Conservation (phyloP, 2,113 vertebrate species). For the Hippocampus zosterae region DNA sequence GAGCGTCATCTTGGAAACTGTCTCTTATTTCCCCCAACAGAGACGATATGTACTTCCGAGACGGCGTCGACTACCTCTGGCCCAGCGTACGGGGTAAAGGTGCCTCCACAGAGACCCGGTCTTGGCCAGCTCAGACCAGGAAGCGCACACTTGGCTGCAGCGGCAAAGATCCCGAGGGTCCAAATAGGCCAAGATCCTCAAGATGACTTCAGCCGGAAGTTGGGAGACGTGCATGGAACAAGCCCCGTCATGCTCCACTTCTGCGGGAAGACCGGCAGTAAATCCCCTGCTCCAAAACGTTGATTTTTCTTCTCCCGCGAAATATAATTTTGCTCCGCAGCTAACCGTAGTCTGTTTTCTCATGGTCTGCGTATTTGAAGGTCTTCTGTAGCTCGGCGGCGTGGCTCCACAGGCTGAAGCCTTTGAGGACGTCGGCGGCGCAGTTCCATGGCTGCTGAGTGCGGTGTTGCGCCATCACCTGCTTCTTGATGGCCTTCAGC, state of each 20-base stretch:
- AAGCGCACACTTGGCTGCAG: conserved; percentile 87
- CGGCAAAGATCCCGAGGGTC: conserved; percentile 86
- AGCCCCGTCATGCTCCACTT: conserved; percentile 57
- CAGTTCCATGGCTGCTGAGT: conserved; percentile 77
- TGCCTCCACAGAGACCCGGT: conserved; percentile 93
- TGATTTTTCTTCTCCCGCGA: too few relatives aligned
- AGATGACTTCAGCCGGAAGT: conserved; percentile 90
- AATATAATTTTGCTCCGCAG: too few relatives aligned
- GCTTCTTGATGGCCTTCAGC: conserved; percentile 96
- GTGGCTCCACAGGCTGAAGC: conserved; percentile 85
- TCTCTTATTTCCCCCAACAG: too few relatives aligned
- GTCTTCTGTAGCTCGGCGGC: conserved; percentile 89
- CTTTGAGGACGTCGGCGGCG: conserved; percentile 80
- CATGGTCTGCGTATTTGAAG: conserved; percentile 91
- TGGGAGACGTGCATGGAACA: conserved; percentile 74
- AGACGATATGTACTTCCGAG: not conserved
- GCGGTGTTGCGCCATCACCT: conserved; percentile 93
- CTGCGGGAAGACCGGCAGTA: conserved; percentile 27
- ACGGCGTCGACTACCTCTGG: conserved; percentile 77
- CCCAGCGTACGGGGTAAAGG: conserved; percentile 93
- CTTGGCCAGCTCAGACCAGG: conserved; percentile 85
- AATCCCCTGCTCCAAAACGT: too few relatives aligned
- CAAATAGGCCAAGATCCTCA: conserved; percentile 88
- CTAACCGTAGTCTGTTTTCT: conserved; percentile 88
- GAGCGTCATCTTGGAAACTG: too few relatives aligned